A percentile compares a stretch with the other conserved stretches of the same genome.
These are phyloP conservation scores for Platycheirus rosarum DNA, from an alignment of 2,888 invertebrate species.

Conservation along the genomic window DNA sequence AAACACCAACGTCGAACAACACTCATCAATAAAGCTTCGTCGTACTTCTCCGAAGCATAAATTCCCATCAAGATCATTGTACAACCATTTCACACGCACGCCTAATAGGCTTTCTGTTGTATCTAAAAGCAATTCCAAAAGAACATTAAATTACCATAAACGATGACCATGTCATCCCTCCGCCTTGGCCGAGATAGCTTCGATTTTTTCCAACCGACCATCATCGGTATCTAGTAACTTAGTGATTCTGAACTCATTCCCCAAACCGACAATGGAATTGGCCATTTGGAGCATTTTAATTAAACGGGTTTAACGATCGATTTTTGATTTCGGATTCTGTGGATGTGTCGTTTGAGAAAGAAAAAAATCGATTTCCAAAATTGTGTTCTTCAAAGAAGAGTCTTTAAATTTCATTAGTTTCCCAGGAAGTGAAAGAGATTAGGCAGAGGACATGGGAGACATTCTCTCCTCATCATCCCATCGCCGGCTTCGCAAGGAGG, in stretches of 20 bases:
- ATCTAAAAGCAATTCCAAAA: conserved; percentile 20
- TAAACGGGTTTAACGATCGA: conserved; percentile 26
- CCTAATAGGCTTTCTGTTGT: conserved; percentile 18
- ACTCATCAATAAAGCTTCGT: conserved; percentile 13
- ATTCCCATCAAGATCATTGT: conserved; percentile 35
- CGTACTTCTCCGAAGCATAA: conserved; percentile 20
- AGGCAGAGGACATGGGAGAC: conserved; percentile 40
- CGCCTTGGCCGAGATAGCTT: not conserved
- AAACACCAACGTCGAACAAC: no score
- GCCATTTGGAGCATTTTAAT: conserved; percentile 54
- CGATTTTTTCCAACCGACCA: not conserved
- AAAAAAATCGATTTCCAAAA: conserved; percentile 23
- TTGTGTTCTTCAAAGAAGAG: conserved; percentile 10
- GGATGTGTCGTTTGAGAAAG: conserved; percentile 6
- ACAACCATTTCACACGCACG: conserved; percentile 47
- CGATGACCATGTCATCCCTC: conserved; percentile 25
- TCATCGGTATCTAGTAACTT: conserved; percentile 4
- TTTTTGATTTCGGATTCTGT: conserved; percentile 41
- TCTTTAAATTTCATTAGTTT: conserved; percentile 66
- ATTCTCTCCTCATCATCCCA: conserved; percentile 51
- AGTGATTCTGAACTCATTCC: conserved; percentile 55
- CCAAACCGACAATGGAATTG: conserved; percentile 37
- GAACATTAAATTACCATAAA: conserved; percentile 57
- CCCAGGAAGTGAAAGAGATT: conserved; percentile 63
- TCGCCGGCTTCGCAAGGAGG: conserved; percentile 1